A percentile compares a stretch with the other conserved stretches of the same genome.
phyloP scores from a whole-genome alignment of 2,113 vertebrate genomes.

The Malurus cyaneus region DNA sequence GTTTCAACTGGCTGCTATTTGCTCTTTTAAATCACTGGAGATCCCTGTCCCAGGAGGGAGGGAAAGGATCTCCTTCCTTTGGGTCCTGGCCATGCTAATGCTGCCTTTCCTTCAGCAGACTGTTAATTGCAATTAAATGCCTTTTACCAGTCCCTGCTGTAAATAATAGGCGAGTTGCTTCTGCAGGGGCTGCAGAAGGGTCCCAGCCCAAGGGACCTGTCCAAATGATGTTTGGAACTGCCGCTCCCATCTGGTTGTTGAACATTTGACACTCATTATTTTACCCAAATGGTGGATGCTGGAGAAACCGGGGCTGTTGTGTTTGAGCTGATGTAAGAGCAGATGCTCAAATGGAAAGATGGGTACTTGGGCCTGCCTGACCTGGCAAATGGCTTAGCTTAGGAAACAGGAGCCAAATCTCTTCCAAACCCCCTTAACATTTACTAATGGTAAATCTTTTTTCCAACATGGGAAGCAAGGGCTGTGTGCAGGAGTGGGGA shows the following conservation, averaged over 20 bases:
- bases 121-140: neutral
- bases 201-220: neutral
- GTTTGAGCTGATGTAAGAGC: neutral
- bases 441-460: neutral
- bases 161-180: neutral
- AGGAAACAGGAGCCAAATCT: neutral
- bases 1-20: accelerated
- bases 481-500: accelerated
- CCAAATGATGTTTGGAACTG: neutral
- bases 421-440: neutral
- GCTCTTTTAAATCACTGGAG: neutral
- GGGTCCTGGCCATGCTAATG: neutral
- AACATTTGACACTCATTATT: neutral
- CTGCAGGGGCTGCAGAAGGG: neutral
- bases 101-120: neutral
- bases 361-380: neutral
- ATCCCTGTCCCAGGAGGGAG: neutral
- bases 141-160: neutral
- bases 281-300: neutral
- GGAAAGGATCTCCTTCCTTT: neutral
- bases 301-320: neutral
- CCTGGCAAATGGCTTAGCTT: neutral
- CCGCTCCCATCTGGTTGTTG: neutral
- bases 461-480: neutral
- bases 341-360: neutral